Evolutionary conservation across 2,797 vertebrate genomes (phyloP).

Genomic region (Pseudochirops corinnae): DNA sequence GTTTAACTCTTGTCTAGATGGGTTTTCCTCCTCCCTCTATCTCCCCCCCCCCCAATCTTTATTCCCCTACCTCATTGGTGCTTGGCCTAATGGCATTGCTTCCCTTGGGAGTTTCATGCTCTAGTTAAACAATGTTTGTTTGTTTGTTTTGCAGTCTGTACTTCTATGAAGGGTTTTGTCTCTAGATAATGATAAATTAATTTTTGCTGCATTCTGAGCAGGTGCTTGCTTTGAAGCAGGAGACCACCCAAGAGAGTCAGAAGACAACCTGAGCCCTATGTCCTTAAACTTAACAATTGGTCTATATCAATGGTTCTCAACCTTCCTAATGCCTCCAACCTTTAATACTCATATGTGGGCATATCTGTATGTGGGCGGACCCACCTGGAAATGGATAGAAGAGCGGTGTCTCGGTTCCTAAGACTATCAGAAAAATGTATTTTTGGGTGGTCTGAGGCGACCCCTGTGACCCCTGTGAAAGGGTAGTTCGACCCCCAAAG

Average conservation of each 20-base stretch:
- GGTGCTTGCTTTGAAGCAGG: not conserved
- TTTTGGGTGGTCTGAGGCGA: no score
- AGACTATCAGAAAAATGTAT: no score
- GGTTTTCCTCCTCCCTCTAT: no score
- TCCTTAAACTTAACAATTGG: not conserved
- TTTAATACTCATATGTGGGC: no score
- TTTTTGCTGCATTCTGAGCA: not conserved
- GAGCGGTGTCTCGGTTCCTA: no score
- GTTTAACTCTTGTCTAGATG: not conserved
- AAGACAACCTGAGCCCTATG: not conserved
- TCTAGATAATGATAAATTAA: not conserved
- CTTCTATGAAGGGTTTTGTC: not conserved
- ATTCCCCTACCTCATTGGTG: not conserved
- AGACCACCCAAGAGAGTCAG: not conserved
- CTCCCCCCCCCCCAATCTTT: not conserved
- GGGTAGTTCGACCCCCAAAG: no score
- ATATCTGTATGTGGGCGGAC: no score
- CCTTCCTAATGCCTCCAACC: no score
- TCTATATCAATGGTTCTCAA: no score
- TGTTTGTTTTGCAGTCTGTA: not conserved
- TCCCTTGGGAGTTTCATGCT: not conserved
- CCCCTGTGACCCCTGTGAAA: no score
- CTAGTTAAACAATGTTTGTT: not conserved
- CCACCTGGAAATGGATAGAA: no score
- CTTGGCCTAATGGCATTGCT: not conserved